A percentile compares a stretch with the other conserved stretches of the same genome.
These are phyloP conservation scores for Seriola rivoliana DNA, from an alignment of 2,113 vertebrate genomes.

Conservation along the genomic window DNA sequence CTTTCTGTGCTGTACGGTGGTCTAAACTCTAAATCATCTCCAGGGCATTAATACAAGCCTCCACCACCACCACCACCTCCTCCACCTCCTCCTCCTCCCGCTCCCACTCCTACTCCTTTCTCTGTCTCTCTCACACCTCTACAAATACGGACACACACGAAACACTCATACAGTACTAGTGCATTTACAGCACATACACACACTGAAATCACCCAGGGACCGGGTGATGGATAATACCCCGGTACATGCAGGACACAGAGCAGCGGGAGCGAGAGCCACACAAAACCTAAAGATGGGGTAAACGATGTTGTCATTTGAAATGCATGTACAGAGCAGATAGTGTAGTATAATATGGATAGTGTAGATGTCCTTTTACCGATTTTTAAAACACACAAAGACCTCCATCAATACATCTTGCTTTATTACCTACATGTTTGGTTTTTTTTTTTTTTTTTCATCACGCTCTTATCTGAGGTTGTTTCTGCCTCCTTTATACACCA, in stretches of 20 bases:
- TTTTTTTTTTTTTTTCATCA: no score
- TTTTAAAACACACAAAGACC: not conserved
- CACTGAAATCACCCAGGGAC: constrained; percentile 56
- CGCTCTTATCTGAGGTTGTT: no score
- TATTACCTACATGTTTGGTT: not conserved
- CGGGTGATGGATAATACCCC: constrained; percentile 67
- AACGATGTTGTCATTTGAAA: constrained; percentile 45
- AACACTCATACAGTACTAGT: constrained; percentile 22
- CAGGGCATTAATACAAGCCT: constrained; percentile 66
- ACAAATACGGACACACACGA: constrained; percentile 34
- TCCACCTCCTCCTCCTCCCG: constrained; percentile 1
- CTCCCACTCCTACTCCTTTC: constrained; percentile 34
- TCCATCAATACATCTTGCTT: not conserved
- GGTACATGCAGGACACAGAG: constrained; percentile 49
- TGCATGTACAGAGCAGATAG: constrained; percentile 2
- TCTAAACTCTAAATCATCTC: constrained; percentile 75
- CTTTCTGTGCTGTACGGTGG: constrained; percentile 44
- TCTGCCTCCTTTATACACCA: not conserved
- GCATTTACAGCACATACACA: constrained; percentile 27
- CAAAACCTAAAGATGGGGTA: constrained; percentile 48
- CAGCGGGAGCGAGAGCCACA: constrained; percentile 32
- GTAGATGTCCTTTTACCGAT: not conserved
- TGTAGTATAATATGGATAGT: not conserved
- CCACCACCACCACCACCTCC: not conserved
- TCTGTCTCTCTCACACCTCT: constrained; percentile 34